phyloP scores from a whole-genome alignment of 2,113 vertebrate genomes.

The Psephotus haematonotus region DNA sequence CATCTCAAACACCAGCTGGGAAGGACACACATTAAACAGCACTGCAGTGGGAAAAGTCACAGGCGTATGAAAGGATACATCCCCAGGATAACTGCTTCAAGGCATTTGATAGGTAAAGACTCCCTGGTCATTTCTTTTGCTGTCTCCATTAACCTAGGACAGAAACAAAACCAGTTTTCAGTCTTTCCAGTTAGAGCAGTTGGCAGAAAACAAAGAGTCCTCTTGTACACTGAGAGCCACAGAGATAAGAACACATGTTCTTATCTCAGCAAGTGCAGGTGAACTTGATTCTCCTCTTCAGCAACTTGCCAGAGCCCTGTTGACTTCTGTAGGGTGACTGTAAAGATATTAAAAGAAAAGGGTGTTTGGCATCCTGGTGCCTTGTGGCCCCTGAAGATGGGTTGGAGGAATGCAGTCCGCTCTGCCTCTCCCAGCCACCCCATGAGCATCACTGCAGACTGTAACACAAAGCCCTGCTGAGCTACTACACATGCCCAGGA shows the following conservation, averaged over 20 bases:
- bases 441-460: not conserved
- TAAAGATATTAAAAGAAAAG: not conserved
- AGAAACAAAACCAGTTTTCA: conserved; percentile 38
- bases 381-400: not conserved
- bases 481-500: not conserved
- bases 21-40: not conserved
- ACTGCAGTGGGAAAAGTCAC: not conserved
- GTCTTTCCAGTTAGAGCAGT: not conserved
- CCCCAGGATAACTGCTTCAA: conserved; percentile 97
- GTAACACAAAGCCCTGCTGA: not conserved
- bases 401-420: not conserved
- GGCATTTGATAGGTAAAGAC: conserved; percentile 98
- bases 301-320: not conserved
- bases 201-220: not conserved
- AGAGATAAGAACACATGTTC: not conserved
- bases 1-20: not conserved
- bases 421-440: not conserved
- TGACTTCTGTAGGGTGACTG: not conserved
- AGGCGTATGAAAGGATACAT: conserved; percentile 88
- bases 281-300: not conserved
- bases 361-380: not conserved
- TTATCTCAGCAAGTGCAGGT: not conserved
- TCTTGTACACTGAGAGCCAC: rapidly evolving
- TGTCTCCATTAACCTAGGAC: conserved; percentile 92
- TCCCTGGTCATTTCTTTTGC: conserved; percentile 96